Percentiles rank a stretch among this genome's conserved stretches.
phyloP scores from a whole-genome alignment of 2,797 vertebrate genomes.

The Acrossocheilus fasciatus region DNA sequence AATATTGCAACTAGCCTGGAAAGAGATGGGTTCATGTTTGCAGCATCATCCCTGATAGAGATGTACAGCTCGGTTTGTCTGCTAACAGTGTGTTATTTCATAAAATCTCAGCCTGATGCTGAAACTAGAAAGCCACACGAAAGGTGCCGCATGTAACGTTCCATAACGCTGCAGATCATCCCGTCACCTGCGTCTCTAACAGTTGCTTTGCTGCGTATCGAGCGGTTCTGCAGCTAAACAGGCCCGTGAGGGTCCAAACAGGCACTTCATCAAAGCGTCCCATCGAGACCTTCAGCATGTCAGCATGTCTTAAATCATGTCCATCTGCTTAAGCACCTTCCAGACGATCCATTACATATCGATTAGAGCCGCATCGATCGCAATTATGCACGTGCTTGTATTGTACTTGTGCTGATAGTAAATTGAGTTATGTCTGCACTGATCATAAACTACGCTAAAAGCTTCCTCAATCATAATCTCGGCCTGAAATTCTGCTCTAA shows the following conservation, averaged over 20 bases:
- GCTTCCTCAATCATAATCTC: constrained; percentile 6
- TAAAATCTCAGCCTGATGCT: background rate
- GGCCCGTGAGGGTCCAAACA: background rate
- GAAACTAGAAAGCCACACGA: background rate
- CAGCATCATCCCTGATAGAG: background rate
- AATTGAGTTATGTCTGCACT: constrained; percentile 12
- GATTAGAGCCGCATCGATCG: constrained; percentile 6
- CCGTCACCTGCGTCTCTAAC: background rate
- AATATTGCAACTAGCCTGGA: background rate
- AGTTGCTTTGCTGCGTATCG: background rate
- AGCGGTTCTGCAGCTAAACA: background rate
- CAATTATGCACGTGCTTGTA: background rate
- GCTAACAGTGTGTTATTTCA: background rate
- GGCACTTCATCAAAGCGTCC: constrained; percentile 27
- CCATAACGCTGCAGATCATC: background rate
- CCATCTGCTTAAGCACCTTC: constrained; percentile 20
- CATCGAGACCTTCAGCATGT: constrained; percentile 7
- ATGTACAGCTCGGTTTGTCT: background rate
- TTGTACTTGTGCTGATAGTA: background rate
- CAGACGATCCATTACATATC: constrained; percentile 18
- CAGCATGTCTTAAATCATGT: constrained; percentile 27
- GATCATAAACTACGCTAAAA: constrained; percentile 10
- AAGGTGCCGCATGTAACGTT: background rate
- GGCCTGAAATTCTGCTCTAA: background rate
- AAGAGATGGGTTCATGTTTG: background rate